Percentiles rank a stretch among this genome's conserved stretches.
Conservation (phyloP, 1,140 invertebrate species). For the Lethocerus indicus region DNA sequence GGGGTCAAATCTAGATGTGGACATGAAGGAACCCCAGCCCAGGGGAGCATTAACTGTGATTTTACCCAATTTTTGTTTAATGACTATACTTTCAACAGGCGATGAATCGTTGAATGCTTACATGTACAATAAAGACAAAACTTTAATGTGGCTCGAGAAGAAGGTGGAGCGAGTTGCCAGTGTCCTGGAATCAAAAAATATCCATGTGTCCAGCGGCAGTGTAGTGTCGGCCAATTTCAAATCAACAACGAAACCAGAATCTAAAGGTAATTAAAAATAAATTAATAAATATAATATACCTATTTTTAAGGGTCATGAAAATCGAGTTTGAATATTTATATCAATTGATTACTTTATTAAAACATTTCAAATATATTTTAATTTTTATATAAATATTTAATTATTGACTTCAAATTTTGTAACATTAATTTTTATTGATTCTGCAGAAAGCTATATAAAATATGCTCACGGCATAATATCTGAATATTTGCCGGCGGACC, state of each 20-base stretch:
- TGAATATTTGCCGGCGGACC: conserved; percentile 46
- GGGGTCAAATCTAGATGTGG: too few relatives aligned
- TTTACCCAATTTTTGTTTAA: not conserved
- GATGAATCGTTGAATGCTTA: conserved; percentile 49
- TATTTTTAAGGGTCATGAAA: too few relatives aligned
- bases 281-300: too few relatives aligned
- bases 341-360: too few relatives aligned
- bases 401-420: too few relatives aligned
- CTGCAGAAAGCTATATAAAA: conserved; percentile 40
- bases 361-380: too few relatives aligned
- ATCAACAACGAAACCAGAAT: conserved; percentile 29
- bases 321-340: too few relatives aligned
- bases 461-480: conserved; percentile 50
- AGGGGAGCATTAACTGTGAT: too few relatives aligned
- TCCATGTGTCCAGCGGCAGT: conserved; percentile 45
- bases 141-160: conserved; percentile 47
- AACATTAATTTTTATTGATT: too few relatives aligned
- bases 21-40: too few relatives aligned
- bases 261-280: not conserved
- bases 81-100: conserved; percentile 21
- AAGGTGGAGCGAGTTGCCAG: conserved; percentile 43
- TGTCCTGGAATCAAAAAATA: conserved; percentile 43
- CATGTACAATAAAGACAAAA: conserved; percentile 61
- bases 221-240: conserved; percentile 54
- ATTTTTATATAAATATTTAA: too few relatives aligned